These are phyloP conservation scores for Conus canariensis DNA, from an alignment of 2,888 invertebrate genomes.

Conservation along the genomic window DNA sequence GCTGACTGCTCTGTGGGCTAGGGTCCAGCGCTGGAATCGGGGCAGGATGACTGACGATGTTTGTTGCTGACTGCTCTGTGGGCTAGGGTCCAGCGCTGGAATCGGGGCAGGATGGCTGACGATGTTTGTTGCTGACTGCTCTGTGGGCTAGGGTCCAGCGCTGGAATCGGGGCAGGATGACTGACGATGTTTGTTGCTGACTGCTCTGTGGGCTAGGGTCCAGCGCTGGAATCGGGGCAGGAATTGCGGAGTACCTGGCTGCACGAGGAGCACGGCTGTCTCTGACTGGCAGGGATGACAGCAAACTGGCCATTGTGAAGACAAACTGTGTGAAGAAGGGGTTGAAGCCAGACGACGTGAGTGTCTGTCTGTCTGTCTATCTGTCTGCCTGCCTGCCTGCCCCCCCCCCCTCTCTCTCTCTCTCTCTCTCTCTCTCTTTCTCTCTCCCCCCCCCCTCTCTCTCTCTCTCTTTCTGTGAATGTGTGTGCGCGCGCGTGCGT, in stretches of 20 bases:
- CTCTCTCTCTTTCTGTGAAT: neutral
- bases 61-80: too few species aligned
- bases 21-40: neutral
- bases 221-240: slow-evolving; percentile 12
- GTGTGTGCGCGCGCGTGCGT: neutral
- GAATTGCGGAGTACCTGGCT: neutral
- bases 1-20: neutral
- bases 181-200: too few species aligned
- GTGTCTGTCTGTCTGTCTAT: neutral
- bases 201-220: neutral
- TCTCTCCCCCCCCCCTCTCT: neutral
- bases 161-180: too few species aligned
- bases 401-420: slow-evolving; percentile 29
- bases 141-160: neutral
- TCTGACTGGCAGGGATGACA: slow-evolving; percentile 9
- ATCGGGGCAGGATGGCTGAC: too few species aligned
- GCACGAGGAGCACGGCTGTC: slow-evolving; percentile 11
- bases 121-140: too few species aligned
- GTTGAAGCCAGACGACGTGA: neutral
- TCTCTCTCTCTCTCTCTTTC: slow-evolving; percentile 12
- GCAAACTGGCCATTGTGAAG: neutral
- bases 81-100: neutral
- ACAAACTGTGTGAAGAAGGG: neutral
- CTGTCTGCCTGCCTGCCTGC: neutral
- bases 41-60: too few species aligned